phyloP scores from a whole-genome alignment of 2,888 invertebrate species.

The Xanthorhoe spadicearia region DNA sequence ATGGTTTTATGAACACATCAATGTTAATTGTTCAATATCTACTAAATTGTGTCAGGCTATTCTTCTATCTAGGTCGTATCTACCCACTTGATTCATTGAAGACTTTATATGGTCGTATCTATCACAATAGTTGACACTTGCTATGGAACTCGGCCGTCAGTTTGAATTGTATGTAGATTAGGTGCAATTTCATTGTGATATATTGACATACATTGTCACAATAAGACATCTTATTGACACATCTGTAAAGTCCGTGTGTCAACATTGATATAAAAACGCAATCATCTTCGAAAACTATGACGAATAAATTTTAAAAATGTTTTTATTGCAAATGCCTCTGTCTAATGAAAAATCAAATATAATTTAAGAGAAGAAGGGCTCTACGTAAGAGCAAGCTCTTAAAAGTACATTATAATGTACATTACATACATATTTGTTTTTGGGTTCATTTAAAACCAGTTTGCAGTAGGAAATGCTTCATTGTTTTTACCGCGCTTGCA shows the following conservation, averaged over 20 bases:
- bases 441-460: slow-evolving; percentile 9
- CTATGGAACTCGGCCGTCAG: slow-evolving; percentile 32
- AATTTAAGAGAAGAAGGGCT: not conserved
- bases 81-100: slow-evolving; percentile 26
- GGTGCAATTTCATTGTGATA: slow-evolving; percentile 25
- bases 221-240: slow-evolving; percentile 1
- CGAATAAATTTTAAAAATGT: too few relatives aligned
- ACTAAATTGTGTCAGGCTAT: slow-evolving; percentile 20
- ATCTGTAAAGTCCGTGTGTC: not conserved
- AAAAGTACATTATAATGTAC: too few relatives aligned
- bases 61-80: slow-evolving; percentile 29
- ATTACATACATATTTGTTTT: slow-evolving; percentile 1
- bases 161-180: slow-evolving; percentile 33
- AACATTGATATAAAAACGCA: not conserved
- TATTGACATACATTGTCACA: slow-evolving; percentile 21
- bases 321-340: too few relatives aligned
- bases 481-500: slow-evolving; percentile 26
- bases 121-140: slow-evolving; percentile 32
- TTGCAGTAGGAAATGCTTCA: slow-evolving; percentile 4
- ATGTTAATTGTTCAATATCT: slow-evolving; percentile 25
- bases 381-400: too few relatives aligned
- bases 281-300: too few relatives aligned
- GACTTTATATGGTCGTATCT: slow-evolving; percentile 16
- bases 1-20: not conserved
- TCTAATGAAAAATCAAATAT: too few relatives aligned